Evolutionary conservation across 2,113 vertebrate species (phyloP).

Genomic region (Oenanthe melanoleuca): DNA sequence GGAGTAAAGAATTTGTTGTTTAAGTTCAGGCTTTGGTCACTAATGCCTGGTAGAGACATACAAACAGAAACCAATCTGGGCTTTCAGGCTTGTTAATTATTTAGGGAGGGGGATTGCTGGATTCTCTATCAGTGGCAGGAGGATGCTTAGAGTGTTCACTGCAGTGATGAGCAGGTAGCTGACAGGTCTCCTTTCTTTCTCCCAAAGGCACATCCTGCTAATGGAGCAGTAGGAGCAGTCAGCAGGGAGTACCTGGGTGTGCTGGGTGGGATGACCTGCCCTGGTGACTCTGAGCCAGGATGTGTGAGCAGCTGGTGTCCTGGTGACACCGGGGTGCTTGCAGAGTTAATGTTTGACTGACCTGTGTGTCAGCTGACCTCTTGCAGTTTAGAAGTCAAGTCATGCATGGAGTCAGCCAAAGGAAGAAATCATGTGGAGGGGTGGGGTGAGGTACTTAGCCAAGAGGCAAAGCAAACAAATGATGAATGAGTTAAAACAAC

Average conservation of each 20-base stretch:
- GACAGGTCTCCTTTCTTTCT: background rate
- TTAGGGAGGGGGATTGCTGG: background rate
- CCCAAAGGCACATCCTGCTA: background rate
- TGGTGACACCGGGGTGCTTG: background rate
- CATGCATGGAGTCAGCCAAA: slow-evolving; percentile 31
- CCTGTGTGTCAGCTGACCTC: slow-evolving; percentile 13
- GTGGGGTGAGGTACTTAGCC: slow-evolving; percentile 1
- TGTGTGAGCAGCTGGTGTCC: background rate
- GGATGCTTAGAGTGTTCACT: background rate
- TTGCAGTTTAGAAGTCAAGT: slow-evolving; percentile 10
- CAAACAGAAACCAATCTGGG: background rate
- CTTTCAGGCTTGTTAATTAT: background rate
- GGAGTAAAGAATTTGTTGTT: background rate
- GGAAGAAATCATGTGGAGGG: slow-evolving; percentile 21
- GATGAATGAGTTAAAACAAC: slow-evolving; percentile 31
- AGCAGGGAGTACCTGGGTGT: fast-evolving
- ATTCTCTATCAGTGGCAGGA: background rate
- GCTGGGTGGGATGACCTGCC: background rate
- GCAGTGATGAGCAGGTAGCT: background rate
- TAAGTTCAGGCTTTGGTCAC: background rate
- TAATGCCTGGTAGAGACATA: background rate
- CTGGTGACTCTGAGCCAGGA: background rate
- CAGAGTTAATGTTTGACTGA: slow-evolving; percentile 39
- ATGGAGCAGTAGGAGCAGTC: background rate
- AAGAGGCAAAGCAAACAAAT: slow-evolving; percentile 24